Percentiles rank a stretch among this genome's conserved stretches.
Conservation (phyloP, 2,113 vertebrate genomes). For the Oncorhynchus mykiss region DNA sequence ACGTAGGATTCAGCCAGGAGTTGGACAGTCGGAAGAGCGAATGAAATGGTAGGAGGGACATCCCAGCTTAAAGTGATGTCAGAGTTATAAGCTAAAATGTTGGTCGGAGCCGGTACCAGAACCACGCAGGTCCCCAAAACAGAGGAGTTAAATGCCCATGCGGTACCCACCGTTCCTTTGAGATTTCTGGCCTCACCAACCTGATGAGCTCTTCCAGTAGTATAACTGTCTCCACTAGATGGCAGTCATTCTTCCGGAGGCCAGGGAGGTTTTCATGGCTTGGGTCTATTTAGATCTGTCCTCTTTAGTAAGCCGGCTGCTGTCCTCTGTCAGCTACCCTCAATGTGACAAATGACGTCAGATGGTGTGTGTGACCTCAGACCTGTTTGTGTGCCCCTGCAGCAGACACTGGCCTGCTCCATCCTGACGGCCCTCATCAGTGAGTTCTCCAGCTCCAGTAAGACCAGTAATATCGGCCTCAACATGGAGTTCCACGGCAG, state of each 20-base stretch:
- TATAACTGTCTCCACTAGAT: constrained; percentile 11
- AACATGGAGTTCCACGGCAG: constrained; percentile 99
- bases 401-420: constrained; percentile 99
- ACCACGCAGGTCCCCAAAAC: too few species aligned
- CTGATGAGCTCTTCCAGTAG: neutral
- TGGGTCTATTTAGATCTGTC: neutral
- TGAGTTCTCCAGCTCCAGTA: constrained; percentile 98
- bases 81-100: too few species aligned
- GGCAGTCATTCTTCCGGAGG: constrained; percentile 1
- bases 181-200: too few species aligned
- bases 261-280: neutral
- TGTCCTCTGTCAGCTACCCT: neutral
- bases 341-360: neutral
- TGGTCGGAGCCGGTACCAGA: too few species aligned
- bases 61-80: too few species aligned
- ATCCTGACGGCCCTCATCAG: constrained; percentile 94
- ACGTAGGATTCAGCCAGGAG: too few species aligned
- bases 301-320: neutral
- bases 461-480: constrained; percentile 98
- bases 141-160: too few species aligned
- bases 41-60: too few species aligned
- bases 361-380: constrained; percentile 42
- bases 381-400: constrained; percentile 47
- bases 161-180: too few species aligned
- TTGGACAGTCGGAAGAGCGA: too few species aligned